Evolutionary conservation across 2,113 vertebrate species (phyloP), one percentile per base, ranked within the genome.

Genomic region (Entomyzon cyanotis): DNA sequence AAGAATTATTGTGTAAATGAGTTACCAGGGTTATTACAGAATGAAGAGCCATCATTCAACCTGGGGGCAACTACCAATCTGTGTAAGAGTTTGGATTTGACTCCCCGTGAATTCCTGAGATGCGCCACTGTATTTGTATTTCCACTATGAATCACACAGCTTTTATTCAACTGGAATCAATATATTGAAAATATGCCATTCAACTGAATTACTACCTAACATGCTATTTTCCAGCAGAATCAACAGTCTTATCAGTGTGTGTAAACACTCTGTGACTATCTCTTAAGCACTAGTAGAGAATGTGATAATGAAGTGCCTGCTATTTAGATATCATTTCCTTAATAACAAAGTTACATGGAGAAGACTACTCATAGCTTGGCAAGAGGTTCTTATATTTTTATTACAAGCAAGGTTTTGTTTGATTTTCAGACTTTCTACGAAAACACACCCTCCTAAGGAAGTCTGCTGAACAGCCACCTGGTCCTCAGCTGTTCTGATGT

Each of bases 211-310:
- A 44, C 76, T 94, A 85, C 80, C 97, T 96, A 95, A 94, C 94
- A 92, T 86, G 71, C 84, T 74, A 87, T 73, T 84, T 95, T 92
- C 93, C 94, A 97, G 76, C 80, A 93, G 73, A 90, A 95, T 90
- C 94, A 95, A 92, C 93, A 97, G 37, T 85, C 92, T 98, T 96
- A 96, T 96, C 88, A 80, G 56, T 63, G 82, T 96, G 64, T 80
- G 90, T 91, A 98, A 98, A 98, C 94, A 98, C n/a, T 53, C 53
- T 87, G 63, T 3, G 33, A 75, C 92, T 89, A 85, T 96, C 85
- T 95, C 84, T 94, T 60, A 94, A 97, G 68, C 84, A 89, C 94
- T 93, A 88, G 78, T 63, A 91, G 46, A 94, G 91, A 86, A 76
- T 69, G 67, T 94, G 84, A 96, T 89, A 92, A 84, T 70, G 50